Percentiles rank a stretch among this genome's conserved stretches.
phyloP scores from a whole-genome alignment of 2,113 vertebrate species.

The Brienomyrus longianalis region DNA sequence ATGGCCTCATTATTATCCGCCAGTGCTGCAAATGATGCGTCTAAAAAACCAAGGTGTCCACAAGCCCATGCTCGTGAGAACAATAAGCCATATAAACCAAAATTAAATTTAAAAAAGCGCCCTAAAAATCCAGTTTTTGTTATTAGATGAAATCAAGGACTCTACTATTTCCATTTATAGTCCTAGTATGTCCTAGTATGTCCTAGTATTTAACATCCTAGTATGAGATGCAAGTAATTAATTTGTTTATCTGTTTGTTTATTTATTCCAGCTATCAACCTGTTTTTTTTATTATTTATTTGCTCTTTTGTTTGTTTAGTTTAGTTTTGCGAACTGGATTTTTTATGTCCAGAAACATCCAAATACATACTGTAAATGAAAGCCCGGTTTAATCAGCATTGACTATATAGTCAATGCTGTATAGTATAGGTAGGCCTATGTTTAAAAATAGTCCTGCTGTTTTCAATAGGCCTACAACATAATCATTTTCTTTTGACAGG shows the following conservation, averaged over 20 bases:
- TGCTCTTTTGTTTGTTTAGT: too few species aligned
- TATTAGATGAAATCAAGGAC: not conserved
- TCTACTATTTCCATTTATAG: not conserved
- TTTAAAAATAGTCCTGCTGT: not conserved
- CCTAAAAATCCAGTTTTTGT: not conserved
- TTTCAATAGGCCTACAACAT: not conserved
- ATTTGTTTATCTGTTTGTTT: too few species aligned
- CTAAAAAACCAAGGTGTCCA: not conserved
- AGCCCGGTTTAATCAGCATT: not conserved
- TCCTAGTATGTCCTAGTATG: too few species aligned
- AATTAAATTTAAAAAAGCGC: not conserved
- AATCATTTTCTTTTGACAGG: not conserved
- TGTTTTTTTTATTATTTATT: too few species aligned
- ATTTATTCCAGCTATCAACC: too few species aligned
- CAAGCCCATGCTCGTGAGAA: not conserved
- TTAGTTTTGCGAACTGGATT: not conserved
- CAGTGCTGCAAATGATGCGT: not conserved
- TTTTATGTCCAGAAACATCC: not conserved
- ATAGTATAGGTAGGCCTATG: too few species aligned
- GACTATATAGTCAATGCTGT: too few species aligned
- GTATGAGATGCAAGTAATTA: not conserved
- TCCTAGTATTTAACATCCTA: too few species aligned
- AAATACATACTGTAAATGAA: not conserved
- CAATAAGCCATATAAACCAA: not conserved
- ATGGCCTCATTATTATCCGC: not conserved